These are phyloP conservation scores for Megastigmus dorsalis DNA, from an alignment of 2,888 invertebrate genomes.

Conservation along the genomic window DNA sequence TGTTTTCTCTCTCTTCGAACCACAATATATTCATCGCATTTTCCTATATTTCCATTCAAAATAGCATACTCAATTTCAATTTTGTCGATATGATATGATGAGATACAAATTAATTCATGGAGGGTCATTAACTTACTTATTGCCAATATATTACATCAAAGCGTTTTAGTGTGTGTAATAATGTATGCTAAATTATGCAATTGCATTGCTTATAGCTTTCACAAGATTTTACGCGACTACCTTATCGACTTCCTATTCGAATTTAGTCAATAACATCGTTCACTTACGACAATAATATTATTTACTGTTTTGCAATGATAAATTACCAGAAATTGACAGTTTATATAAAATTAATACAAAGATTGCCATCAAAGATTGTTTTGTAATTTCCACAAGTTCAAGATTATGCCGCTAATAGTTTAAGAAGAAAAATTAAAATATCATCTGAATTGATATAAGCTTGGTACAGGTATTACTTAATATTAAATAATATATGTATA, in stretches of 20 bases:
- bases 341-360: no score
- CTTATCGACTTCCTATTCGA: not conserved
- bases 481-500: no score
- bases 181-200: slow-evolving; percentile 25
- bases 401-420: no score
- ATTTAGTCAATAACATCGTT: not conserved
- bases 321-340: no score
- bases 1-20: slow-evolving; percentile 4
- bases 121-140: not conserved
- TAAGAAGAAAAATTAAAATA: no score
- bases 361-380: no score
- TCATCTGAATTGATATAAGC: no score
- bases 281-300: no score
- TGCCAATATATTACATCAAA: not conserved
- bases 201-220: slow-evolving; percentile 2
- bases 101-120: not conserved
- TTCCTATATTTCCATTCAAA: not conserved
- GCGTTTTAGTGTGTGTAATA: not conserved
- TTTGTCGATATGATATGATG: not conserved
- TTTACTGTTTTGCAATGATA: no score
- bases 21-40: not conserved
- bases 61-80: not conserved
- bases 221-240: not conserved
- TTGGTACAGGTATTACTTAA: no score
- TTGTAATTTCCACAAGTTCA: no score